phyloP scores from a whole-genome alignment of 2,888 invertebrate genomes.

The Andrena bucephala region DNA sequence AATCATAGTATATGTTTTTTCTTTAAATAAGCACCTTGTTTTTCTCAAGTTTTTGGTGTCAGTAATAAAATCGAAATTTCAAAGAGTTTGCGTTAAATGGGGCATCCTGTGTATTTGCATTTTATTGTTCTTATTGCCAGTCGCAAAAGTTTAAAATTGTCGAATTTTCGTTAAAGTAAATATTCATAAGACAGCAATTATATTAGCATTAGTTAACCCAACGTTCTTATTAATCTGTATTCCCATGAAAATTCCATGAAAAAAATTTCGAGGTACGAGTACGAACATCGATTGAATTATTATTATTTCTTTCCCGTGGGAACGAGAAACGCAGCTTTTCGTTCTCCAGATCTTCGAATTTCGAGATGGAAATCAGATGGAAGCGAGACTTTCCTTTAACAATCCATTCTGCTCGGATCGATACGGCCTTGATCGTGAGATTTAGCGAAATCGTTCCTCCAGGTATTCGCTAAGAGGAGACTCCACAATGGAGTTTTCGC shows the following conservation, averaged over 20 bases:
- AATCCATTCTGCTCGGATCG: conserved; percentile 30
- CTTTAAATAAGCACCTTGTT: too few relatives aligned
- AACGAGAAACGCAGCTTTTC: conserved; percentile 3
- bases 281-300: background rate
- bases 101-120: too few relatives aligned
- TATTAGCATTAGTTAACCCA: too few relatives aligned
- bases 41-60: too few relatives aligned
- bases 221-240: too few relatives aligned
- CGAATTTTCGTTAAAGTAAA: too few relatives aligned
- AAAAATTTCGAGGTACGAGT: background rate
- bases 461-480: conserved; percentile 1
- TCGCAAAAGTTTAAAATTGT: too few relatives aligned
- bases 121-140: too few relatives aligned
- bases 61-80: too few relatives aligned
- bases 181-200: too few relatives aligned
- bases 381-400: conserved; percentile 16
- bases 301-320: background rate
- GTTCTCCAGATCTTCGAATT: conserved; percentile 22
- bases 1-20: too few relatives aligned
- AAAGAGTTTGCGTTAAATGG: too few relatives aligned
- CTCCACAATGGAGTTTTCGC: conserved; percentile 34
- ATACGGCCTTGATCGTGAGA: conserved; percentile 22
- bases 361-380: conserved; percentile 27
- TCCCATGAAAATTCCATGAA: background rate
- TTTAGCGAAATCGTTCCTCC: conserved; percentile 27